Evolutionary conservation across 2,888 invertebrate genomes (phyloP).

Genomic region (Cantharis rustica): DNA sequence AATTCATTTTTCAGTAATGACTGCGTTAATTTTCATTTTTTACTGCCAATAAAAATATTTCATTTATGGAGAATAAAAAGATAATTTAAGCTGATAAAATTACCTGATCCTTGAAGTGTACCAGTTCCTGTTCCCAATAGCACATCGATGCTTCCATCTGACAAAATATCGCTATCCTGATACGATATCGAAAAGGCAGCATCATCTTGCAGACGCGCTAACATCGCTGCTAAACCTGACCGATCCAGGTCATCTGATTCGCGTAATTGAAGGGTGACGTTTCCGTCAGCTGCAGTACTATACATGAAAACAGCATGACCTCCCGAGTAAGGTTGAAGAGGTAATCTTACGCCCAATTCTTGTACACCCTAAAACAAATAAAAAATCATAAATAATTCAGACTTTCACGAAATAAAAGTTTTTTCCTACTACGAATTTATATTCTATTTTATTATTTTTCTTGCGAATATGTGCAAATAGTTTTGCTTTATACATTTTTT

Average conservation of each 20-base stretch:
- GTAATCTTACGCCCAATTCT: conserved; percentile 57
- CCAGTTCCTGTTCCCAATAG: conserved; percentile 66
- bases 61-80: not conserved
- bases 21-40: not conserved
- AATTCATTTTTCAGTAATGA: not conserved
- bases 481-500: not conserved
- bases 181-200: conserved; percentile 73
- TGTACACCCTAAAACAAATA: conserved; percentile 51
- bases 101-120: conserved; percentile 56
- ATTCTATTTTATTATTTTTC: not conserved
- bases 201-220: conserved; percentile 63
- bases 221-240: conserved; percentile 56
- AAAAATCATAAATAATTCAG: not conserved
- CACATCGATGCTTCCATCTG: conserved; percentile 61
- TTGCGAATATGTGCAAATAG: not conserved
- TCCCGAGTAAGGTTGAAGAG: conserved; percentile 61
- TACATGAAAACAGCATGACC: conserved; percentile 72
- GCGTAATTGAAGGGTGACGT: conserved; percentile 66
- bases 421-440: not conserved
- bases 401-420: not conserved
- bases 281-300: conserved; percentile 69
- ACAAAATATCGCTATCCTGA: conserved; percentile 75
- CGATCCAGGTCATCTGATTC: conserved; percentile 61
- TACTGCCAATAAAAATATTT: not conserved
- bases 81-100: conserved; percentile 11